These are phyloP conservation scores for Drosophila lacicola DNA, from an alignment of 2,888 invertebrate genomes.

Conservation along the genomic window DNA sequence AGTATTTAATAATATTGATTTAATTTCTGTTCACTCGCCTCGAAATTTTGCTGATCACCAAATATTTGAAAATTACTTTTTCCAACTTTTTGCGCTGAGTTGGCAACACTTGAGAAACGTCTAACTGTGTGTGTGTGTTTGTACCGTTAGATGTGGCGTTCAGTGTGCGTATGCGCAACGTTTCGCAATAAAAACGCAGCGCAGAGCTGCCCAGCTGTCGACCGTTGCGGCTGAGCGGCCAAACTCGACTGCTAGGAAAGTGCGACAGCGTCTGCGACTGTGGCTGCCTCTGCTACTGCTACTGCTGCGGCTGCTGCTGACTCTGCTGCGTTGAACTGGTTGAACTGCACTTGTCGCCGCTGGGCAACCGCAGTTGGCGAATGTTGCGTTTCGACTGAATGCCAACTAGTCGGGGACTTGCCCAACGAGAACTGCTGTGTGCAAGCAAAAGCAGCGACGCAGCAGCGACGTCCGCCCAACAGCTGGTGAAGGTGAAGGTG, in stretches of 20 bases:
- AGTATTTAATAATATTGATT: slow-evolving; percentile 18
- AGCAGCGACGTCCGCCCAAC: slow-evolving; percentile 28
- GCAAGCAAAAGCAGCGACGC: slow-evolving; percentile 42
- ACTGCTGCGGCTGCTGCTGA: not conserved
- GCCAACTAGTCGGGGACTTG: slow-evolving; percentile 81
- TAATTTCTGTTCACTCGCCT: slow-evolving; percentile 27
- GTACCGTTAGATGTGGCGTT: slow-evolving; percentile 38
- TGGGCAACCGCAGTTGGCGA: slow-evolving; percentile 83
- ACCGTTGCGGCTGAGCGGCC: slow-evolving; percentile 64
- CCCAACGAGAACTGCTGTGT: slow-evolving; percentile 84
- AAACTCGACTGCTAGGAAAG: slow-evolving; percentile 60
- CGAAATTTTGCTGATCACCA: slow-evolving; percentile 45
- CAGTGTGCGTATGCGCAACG: slow-evolving; percentile 72
- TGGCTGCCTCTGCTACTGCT: slow-evolving; percentile 14
- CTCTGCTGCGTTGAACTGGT: slow-evolving; percentile 24
- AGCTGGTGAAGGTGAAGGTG: slow-evolving; percentile 70
- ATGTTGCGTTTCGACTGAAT: slow-evolving; percentile 84
- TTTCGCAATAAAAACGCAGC: slow-evolving; percentile 28
- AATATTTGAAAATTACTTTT: slow-evolving; percentile 17
- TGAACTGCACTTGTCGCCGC: slow-evolving; percentile 54
- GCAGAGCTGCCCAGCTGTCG: slow-evolving; percentile 35
- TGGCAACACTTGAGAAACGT: slow-evolving; percentile 40
- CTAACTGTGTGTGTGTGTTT: slow-evolving; percentile 18
- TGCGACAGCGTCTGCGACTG: slow-evolving; percentile 22
- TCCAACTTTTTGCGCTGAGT: slow-evolving; percentile 28